Percentiles rank a stretch among this genome's conserved stretches.
These are phyloP conservation scores for Symphodus melops DNA, from an alignment of 2,113 vertebrate species.

Conservation along the genomic window DNA sequence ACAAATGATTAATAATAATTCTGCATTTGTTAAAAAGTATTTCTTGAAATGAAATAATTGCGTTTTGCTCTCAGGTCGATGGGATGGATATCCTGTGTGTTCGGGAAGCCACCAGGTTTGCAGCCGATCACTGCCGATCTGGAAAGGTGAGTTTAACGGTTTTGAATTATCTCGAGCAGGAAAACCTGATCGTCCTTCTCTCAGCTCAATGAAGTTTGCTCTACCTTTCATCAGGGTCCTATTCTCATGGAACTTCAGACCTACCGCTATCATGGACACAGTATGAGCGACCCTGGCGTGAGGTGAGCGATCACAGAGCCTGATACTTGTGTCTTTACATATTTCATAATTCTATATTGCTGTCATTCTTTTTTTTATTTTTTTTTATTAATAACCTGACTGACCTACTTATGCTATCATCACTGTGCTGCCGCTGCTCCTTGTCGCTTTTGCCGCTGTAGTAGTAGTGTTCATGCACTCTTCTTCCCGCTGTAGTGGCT, in stretches of 20 bases:
- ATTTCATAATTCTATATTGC: neutral
- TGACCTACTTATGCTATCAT: slow-evolving; percentile 4
- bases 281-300: slow-evolving; percentile 98
- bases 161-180: neutral
- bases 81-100: slow-evolving; percentile 96
- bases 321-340: neutral
- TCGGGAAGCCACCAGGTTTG: slow-evolving; percentile 92
- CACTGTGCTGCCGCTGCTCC: slow-evolving; percentile 34
- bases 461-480: slow-evolving; percentile 25
- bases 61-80: slow-evolving; percentile 85
- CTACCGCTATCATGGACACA: slow-evolving; percentile 98
- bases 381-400: slow-evolving; percentile 13
- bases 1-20: too few relatives aligned
- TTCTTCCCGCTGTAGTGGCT: slow-evolving; percentile 34
- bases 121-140: slow-evolving; percentile 89
- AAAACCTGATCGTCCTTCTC: neutral
- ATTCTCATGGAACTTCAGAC: slow-evolving; percentile 97
- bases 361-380: too few relatives aligned
- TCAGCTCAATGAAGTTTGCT: neutral
- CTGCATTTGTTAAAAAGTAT: too few relatives aligned
- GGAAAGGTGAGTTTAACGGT: slow-evolving; percentile 85
- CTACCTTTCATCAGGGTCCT: slow-evolving; percentile 85
- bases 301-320: slow-evolving; percentile 82
- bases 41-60: neutral
- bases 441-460: slow-evolving; percentile 34